These are phyloP conservation scores for Stylophora pistillata DNA, from an alignment of 64 coral and sea anemone genomes.

Conservation along the genomic window DNA sequence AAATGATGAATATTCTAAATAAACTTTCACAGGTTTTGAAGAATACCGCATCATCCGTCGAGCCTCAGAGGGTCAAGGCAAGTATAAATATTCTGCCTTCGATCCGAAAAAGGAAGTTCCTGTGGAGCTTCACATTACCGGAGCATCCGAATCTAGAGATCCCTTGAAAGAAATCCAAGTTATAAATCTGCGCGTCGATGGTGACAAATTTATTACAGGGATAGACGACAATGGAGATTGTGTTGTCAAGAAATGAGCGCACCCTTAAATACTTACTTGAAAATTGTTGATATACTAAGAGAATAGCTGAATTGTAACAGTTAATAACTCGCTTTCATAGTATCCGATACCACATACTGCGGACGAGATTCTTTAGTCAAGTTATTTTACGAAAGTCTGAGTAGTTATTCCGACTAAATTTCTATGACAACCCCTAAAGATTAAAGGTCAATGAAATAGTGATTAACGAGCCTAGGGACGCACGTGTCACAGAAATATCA, in stretches of 20 bases:
- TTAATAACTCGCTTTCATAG: too few relatives aligned
- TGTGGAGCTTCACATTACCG: not conserved
- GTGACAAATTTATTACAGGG: not conserved
- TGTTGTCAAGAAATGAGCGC: conserved; percentile 13
- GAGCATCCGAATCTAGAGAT: not conserved
- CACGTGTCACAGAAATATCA: too few relatives aligned
- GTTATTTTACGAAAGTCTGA: too few relatives aligned
- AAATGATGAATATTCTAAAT: not conserved
- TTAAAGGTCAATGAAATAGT: too few relatives aligned
- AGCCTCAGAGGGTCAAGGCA: not conserved
- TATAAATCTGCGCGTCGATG: conserved; percentile 12
- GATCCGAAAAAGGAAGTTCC: conserved; percentile 14
- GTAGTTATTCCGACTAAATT: too few relatives aligned
- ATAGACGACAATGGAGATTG: conserved; percentile 34
- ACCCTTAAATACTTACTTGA: too few relatives aligned
- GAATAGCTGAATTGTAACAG: too few relatives aligned
- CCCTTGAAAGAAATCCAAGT: conserved; percentile 33
- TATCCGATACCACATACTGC: too few relatives aligned
- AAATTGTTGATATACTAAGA: too few relatives aligned
- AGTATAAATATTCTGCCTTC: conserved; percentile 32
- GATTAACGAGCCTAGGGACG: too few relatives aligned
- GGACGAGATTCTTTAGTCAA: too few relatives aligned
- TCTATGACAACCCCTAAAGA: too few relatives aligned
- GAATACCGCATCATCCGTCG: conserved; percentile 36
- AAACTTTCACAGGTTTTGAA: conserved; percentile 16